Percentiles rank a stretch among this genome's conserved stretches.
phyloP scores from a whole-genome alignment of 2,888 invertebrate genomes.

The Parnassius orleans region DNA sequence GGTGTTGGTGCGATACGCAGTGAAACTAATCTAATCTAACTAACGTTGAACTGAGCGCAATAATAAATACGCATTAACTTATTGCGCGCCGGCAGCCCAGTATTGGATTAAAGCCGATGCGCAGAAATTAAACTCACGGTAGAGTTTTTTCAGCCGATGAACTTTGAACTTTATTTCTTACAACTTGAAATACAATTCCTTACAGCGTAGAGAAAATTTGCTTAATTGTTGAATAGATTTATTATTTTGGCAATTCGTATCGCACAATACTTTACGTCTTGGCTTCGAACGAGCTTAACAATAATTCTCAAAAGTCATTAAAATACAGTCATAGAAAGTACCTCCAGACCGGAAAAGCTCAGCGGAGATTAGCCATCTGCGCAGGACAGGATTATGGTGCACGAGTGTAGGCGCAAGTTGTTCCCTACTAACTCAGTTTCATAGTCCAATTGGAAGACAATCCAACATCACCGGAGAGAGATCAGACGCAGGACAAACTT shows the following conservation, averaged over 20 bases:
- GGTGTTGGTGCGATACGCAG: slow-evolving; percentile 57
- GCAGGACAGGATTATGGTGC: no score
- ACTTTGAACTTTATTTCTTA: slow-evolving; percentile 14
- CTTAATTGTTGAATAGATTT: slow-evolving; percentile 20
- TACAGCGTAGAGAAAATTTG: not conserved
- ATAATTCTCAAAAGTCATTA: slow-evolving; percentile 18
- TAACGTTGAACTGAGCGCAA: slow-evolving; percentile 43
- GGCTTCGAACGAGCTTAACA: slow-evolving; percentile 13
- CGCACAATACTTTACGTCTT: slow-evolving; percentile 21
- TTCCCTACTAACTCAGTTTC: no score
- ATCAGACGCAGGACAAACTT: no score
- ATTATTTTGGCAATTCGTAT: slow-evolving; percentile 26
- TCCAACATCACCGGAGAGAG: no score
- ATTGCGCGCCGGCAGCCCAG: slow-evolving; percentile 48
- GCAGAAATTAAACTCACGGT: slow-evolving; percentile 23
- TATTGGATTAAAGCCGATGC: slow-evolving; percentile 39
- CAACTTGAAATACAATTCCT: slow-evolving; percentile 13
- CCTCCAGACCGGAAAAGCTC: no score
- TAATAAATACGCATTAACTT: slow-evolving; percentile 59
- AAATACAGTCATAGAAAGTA: no score
- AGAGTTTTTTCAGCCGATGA: not conserved
- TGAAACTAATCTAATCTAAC: slow-evolving; percentile 60
- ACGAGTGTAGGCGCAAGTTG: no score
- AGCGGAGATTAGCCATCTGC: no score
- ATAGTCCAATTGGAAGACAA: no score